phyloP scores from a whole-genome alignment of 2,113 vertebrate genomes.

The Eleginops maclovinus region DNA sequence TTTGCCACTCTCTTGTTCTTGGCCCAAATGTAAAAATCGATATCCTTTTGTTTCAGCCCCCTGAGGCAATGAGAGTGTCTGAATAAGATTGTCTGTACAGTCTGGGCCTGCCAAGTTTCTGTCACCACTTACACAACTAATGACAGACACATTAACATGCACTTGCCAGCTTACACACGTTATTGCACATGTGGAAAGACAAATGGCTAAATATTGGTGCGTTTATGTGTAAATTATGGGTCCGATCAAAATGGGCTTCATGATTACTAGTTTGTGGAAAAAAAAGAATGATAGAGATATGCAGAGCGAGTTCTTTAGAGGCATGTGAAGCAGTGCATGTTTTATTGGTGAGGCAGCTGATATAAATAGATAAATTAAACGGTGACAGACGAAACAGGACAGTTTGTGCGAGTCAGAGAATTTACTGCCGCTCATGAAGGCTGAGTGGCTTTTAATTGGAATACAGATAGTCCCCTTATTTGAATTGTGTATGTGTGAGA shows the following conservation, averaged over 20 bases:
- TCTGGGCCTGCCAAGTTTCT: conserved; percentile 73
- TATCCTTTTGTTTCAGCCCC: conserved; percentile 80
- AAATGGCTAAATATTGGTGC: conserved; percentile 34
- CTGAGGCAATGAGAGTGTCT: conserved; percentile 74
- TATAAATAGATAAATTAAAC: conserved; percentile 53
- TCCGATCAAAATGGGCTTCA: background rate
- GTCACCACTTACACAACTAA: conserved; percentile 77
- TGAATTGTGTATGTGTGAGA: conserved; percentile 21
- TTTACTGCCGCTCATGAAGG: conserved; percentile 58
- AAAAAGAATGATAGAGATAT: conserved; percentile 65
- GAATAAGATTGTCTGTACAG: conserved; percentile 74
- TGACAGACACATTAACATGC: conserved; percentile 76
- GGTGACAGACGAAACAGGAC: conserved; percentile 48
- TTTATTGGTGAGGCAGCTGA: conserved; percentile 66
- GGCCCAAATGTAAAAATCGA: conserved; percentile 80
- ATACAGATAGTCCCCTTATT: conserved; percentile 53
- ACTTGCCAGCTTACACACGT: conserved; percentile 44
- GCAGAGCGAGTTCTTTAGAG: conserved; percentile 47
- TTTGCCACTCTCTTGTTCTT: conserved; percentile 77
- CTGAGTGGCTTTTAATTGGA: conserved; percentile 67
- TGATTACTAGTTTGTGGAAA: conserved; percentile 20
- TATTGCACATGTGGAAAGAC: conserved; percentile 48
- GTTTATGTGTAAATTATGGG: background rate
- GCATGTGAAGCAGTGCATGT: conserved; percentile 49
- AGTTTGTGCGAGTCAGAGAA: conserved; percentile 26